Evolutionary conservation across 2,113 vertebrate genomes (phyloP), one percentile per base, ranked within the genome.

Genomic region (Apteryx mantelli): DNA sequence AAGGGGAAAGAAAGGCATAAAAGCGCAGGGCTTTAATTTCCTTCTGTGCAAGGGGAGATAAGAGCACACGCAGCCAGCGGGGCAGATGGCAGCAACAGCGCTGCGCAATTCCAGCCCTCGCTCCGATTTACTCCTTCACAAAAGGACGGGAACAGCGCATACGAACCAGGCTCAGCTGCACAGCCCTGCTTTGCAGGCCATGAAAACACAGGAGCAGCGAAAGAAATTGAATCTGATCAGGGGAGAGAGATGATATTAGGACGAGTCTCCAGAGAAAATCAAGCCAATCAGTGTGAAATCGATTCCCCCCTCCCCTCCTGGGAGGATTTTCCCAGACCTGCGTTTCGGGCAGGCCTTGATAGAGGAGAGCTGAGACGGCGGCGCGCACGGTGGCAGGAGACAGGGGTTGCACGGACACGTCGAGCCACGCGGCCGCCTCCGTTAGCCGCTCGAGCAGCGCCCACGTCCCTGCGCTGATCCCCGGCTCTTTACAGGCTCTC

Each of bases 121-220:
- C 32, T 1, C n/a, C 13, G 30, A 11, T 7, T 60, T 15, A 8
- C 11, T 8, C 30, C 52, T 1, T 3, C 24, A 14, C 50, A 13
- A 12, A 42, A 42, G 21, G n/a, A 38, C 17, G 10, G 32, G 64
- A 21, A 28, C 1, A 24, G 19, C 2, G 5, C 0, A 2, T 2
- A 3, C 0, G 36, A 5, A 48, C 64, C 50, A 2, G 2, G 48
- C 1, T 14, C 10, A 61, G 68, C 7, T 22, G 74, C 36, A 2
- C 58, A 7, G 52, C 20, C 36, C 25, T 4, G 7, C 65, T 60
- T 11, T 20, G 30, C 61, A 53, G 34, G 21, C 61, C 68, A 9
- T 16, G 26, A 7, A 55, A 68, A 74, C 21, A 3, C 2, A 12
- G 74, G 36, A 63, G 74, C 40, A 11, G 30, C 1, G n/a, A 36